Conservation (phyloP, 2,797 vertebrate species). For the Fratercula arctica region DNA sequence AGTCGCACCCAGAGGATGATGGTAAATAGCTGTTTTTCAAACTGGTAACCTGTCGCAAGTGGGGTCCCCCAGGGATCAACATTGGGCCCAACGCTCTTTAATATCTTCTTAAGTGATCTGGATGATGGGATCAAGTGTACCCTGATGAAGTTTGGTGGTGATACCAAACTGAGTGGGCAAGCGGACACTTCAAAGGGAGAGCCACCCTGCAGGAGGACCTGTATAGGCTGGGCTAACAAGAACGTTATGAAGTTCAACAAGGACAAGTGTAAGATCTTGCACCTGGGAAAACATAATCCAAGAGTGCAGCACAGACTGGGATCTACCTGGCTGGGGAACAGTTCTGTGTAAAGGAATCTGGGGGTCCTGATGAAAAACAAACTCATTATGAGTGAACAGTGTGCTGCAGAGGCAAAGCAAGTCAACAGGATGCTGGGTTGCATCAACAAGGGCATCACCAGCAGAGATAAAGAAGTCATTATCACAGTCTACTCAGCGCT, state of each 20-base stretch:
- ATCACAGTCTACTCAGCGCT: neutral
- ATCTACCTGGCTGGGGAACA: neutral
- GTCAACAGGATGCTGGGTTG: neutral
- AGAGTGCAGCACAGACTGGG: neutral
- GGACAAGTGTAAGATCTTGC: neutral
- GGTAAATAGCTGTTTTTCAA: too few relatives aligned
- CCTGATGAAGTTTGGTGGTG: neutral
- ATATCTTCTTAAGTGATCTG: neutral
- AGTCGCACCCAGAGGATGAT: too few relatives aligned
- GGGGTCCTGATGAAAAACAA: neutral
- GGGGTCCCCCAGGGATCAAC: too few relatives aligned
- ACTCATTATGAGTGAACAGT: neutral
- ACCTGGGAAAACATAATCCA: neutral
- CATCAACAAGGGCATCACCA: neutral
- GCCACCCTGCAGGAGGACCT: neutral
- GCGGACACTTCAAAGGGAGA: neutral
- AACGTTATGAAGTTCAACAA: neutral
- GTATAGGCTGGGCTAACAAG: neutral
- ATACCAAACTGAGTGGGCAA: neutral
- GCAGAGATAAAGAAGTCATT: neutral
- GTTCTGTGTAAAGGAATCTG: neutral
- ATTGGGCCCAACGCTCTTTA: too few relatives aligned
- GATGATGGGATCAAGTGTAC: neutral
- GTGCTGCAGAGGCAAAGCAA: neutral
- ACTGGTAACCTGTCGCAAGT: too few relatives aligned